Percentiles rank a stretch among this genome's conserved stretches.
These are phyloP conservation scores for Metopolophium dirhodum DNA, from an alignment of 1,140 invertebrate genomes.

Conservation along the genomic window DNA sequence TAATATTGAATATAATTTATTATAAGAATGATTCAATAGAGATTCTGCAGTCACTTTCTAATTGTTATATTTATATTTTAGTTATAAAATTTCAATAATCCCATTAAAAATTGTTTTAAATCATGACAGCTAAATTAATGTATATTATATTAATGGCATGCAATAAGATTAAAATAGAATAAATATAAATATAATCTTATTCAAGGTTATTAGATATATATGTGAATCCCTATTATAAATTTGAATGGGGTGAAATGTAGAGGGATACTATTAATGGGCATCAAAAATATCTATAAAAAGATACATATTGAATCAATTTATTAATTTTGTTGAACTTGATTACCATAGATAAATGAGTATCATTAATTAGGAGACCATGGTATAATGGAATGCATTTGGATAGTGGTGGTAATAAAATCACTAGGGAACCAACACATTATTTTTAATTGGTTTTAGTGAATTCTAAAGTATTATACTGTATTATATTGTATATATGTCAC, in stretches of 20 bases:
- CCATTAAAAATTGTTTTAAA: background rate
- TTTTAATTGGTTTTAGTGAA: background rate
- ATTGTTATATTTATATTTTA: background rate
- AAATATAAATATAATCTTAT: background rate
- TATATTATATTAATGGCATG: constrained; percentile 11
- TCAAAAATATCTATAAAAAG: background rate
- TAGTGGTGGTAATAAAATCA: background rate
- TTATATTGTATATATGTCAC: background rate
- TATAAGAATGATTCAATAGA: background rate
- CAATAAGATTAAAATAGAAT: background rate
- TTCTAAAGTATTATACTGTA: background rate
- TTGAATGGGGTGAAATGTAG: background rate
- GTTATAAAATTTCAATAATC: background rate
- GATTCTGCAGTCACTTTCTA: background rate
- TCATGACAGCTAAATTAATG: background rate
- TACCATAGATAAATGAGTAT: constrained; percentile 31
- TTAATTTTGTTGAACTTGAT: background rate
- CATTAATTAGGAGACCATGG: constrained; percentile 26
- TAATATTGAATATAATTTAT: background rate
- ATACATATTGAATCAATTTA: background rate
- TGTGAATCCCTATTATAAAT: background rate
- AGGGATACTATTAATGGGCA: background rate
- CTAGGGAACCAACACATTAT: background rate
- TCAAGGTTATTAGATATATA: background rate
- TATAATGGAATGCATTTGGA: constrained; percentile 34